A percentile compares a stretch with the other conserved stretches of the same genome.
Evolutionary conservation across 2,888 invertebrate species (phyloP).

Genomic region (Dorcus hopei): DNA sequence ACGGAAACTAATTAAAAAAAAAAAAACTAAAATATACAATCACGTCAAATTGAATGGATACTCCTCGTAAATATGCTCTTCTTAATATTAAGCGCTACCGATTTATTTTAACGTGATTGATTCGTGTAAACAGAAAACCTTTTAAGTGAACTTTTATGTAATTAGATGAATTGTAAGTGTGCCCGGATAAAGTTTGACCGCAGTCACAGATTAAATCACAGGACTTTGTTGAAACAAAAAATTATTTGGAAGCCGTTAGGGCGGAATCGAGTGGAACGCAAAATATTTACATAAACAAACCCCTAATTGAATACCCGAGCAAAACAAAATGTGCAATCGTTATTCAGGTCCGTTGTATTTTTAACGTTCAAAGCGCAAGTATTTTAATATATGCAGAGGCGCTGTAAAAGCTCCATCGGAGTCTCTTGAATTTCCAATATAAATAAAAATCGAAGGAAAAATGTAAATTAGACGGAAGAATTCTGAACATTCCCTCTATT

Average conservation of each 20-base stretch:
- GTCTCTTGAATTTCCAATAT: slow-evolving; percentile 22
- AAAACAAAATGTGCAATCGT: slow-evolving; percentile 41
- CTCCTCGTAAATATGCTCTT: no score
- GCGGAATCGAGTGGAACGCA: slow-evolving; percentile 5
- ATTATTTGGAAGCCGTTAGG: neutral
- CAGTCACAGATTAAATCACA: no score
- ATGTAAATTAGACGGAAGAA: slow-evolving; percentile 22
- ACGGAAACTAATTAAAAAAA: no score
- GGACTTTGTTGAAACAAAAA: neutral
- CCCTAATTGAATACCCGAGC: slow-evolving; percentile 39
- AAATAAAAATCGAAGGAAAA: slow-evolving; percentile 24
- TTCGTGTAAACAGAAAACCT: no score
- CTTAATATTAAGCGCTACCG: no score
- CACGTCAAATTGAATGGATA: no score
- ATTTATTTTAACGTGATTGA: no score
- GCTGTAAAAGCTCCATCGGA: slow-evolving; percentile 32
- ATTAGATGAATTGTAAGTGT: no score
- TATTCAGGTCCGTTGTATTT: slow-evolving; percentile 38
- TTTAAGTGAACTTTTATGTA: no score
- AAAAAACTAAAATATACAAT: no score
- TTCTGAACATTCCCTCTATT: slow-evolving; percentile 18
- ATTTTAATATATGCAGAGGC: slow-evolving; percentile 37
- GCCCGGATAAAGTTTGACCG: no score
- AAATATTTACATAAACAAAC: slow-evolving; percentile 39
- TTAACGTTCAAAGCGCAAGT: slow-evolving; percentile 24